These are phyloP conservation scores for Pangasianodon hypophthalmus DNA, from an alignment of 2,113 vertebrate genomes.

Conservation along the genomic window DNA sequence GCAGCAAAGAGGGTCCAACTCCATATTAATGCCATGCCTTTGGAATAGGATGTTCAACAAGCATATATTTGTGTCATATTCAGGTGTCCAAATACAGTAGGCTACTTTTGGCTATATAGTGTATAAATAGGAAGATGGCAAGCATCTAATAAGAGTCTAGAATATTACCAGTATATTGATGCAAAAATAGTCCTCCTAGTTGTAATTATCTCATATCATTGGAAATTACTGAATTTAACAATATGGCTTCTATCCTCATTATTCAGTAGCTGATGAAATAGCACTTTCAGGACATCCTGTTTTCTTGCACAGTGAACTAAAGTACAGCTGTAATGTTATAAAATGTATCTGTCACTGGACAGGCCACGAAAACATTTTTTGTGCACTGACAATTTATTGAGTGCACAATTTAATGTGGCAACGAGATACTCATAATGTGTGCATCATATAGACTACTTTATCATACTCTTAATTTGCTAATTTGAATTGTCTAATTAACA, in stretches of 20 bases:
- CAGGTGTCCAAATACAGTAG: neutral
- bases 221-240: neutral
- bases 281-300: neutral
- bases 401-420: neutral
- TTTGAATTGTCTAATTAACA: conserved; percentile 2
- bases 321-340: neutral
- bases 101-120: neutral
- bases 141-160: neutral
- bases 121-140: neutral
- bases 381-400: neutral
- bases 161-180: neutral
- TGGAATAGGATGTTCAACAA: neutral
- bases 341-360: neutral
- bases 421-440: neutral
- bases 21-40: neutral
- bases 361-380: neutral
- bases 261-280: neutral
- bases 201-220: neutral
- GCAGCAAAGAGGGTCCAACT: neutral
- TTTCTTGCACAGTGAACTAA: neutral
- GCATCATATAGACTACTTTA: neutral
- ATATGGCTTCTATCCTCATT: neutral
- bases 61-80: neutral
- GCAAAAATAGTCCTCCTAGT: neutral
- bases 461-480: neutral